These are phyloP conservation scores for Monodelphis domestica DNA, from an alignment of 2,797 vertebrate species.

Conservation along the genomic window DNA sequence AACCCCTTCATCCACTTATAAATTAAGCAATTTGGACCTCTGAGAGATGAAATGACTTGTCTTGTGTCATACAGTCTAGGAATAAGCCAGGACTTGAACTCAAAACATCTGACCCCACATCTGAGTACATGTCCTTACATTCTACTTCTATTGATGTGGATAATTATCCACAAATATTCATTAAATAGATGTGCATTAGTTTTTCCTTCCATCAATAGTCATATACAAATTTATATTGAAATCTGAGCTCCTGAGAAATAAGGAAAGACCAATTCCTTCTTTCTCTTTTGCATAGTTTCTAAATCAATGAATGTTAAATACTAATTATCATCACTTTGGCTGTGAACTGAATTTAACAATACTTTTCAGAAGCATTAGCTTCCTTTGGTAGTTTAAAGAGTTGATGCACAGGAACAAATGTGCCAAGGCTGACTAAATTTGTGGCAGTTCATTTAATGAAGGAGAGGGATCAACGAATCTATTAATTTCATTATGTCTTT, in stretches of 20 bases:
- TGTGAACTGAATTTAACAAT: neutral
- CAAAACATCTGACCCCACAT: neutral
- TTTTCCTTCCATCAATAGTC: neutral
- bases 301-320: neutral
- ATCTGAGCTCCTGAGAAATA: neutral
- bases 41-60: neutral
- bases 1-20: neutral
- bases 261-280: neutral
- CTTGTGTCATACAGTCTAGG: too few relatives aligned
- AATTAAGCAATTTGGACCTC: neutral
- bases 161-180: neutral
- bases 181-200: neutral
- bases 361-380: slow-evolving; percentile 15
- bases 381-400: slow-evolving; percentile 2
- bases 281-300: neutral
- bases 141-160: neutral
- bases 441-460: slow-evolving; percentile 8
- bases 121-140: neutral
- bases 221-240: neutral
- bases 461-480: neutral
- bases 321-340: neutral
- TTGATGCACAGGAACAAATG: slow-evolving; percentile 3
- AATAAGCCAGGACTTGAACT: neutral
- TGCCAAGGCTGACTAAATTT: neutral
- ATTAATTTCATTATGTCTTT: slow-evolving; percentile 32